phyloP scores from a whole-genome alignment of 2,888 invertebrate species.

The Nycteola revayana region DNA sequence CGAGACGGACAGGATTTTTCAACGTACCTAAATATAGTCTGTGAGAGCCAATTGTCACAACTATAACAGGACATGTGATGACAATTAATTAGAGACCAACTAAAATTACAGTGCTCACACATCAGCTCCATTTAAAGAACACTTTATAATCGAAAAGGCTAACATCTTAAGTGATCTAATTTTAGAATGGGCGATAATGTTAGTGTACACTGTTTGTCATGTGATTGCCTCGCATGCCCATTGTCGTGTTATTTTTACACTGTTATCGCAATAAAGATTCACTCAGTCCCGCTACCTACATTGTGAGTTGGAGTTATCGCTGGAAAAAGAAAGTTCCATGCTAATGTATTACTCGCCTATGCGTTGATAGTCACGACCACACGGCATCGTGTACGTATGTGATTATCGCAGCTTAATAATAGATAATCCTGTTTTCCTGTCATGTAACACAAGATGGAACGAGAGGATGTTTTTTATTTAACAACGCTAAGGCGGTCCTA shows the following conservation, averaged over 20 bases:
- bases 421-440: no score
- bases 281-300: conserved; percentile 2
- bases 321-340: no score
- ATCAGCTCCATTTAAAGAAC: conserved; percentile 46
- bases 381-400: no score
- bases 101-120: conserved; percentile 52
- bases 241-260: conserved; percentile 63
- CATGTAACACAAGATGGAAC: no score
- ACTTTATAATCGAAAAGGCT: conserved; percentile 59
- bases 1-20: conserved; percentile 22
- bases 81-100: conserved; percentile 50
- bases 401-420: no score
- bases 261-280: conserved; percentile 34
- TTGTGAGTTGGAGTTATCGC: neutral
- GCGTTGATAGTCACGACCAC: no score
- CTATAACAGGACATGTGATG: conserved; percentile 42
- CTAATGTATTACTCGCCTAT: no score
- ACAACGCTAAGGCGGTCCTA: no score
- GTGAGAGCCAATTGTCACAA: conserved; percentile 25
- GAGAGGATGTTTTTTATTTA: no score
- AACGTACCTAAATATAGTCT: conserved; percentile 19
- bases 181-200: conserved; percentile 63
- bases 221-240: conserved; percentile 53
- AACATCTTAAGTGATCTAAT: conserved; percentile 65
- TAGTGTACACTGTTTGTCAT: conserved; percentile 55